These are phyloP conservation scores for Lepus oiostolus DNA, from an alignment of 2,797 vertebrate species.

Conservation along the genomic window DNA sequence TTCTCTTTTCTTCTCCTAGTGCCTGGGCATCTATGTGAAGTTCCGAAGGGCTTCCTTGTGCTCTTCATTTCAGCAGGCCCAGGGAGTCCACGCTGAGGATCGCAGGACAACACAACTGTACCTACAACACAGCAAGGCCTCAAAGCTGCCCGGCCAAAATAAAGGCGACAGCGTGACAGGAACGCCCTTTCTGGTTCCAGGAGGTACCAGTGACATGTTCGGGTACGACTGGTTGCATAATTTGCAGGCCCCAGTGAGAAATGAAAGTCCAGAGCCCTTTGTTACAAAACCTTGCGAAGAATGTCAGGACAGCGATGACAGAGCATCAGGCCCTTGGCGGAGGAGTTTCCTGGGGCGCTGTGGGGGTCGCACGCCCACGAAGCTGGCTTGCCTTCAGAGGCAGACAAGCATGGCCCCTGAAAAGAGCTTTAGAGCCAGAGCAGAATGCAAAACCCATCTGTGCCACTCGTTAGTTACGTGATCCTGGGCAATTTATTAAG, in stretches of 20 bases:
- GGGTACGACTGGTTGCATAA: not conserved
- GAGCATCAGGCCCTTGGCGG: not conserved
- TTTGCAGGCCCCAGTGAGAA: not conserved
- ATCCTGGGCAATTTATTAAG: not conserved
- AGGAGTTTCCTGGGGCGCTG: not conserved
- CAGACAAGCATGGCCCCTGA: not conserved
- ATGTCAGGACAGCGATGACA: conserved; percentile 13
- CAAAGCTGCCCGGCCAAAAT: not conserved
- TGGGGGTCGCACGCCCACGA: not conserved
- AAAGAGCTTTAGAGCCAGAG: not conserved
- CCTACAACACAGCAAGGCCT: not conserved
- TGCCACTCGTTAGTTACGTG: not conserved
- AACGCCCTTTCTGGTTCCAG: not conserved
- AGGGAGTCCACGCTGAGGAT: conserved; percentile 16
- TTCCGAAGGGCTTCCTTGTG: not conserved
- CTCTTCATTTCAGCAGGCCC: not conserved
- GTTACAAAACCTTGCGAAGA: conserved; percentile 25
- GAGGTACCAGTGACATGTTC: not conserved
- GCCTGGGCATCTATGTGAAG: not conserved
- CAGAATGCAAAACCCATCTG: not conserved
- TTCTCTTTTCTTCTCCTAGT: conserved; percentile 35
- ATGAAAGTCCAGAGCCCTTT: not conserved
- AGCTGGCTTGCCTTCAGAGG: not conserved
- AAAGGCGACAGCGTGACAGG: not conserved
- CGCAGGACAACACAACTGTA: not conserved